phyloP scores from a whole-genome alignment of 2,888 invertebrate genomes.

The Yponomeuta cagnagella region DNA sequence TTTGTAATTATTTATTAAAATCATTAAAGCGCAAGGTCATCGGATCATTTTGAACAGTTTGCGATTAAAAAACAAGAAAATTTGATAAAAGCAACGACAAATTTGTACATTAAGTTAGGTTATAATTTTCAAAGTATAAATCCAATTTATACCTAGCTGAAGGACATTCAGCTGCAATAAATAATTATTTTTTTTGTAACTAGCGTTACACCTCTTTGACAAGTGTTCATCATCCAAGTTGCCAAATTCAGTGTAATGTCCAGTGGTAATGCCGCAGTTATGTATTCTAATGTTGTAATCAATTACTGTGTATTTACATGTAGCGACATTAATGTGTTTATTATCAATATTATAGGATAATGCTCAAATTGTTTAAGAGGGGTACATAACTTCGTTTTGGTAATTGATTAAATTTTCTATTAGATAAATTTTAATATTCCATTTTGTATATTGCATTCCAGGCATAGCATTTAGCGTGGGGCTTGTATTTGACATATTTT shows the following conservation, averaged over 20 bases:
- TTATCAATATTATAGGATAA: slow-evolving; percentile 64
- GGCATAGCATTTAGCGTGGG: slow-evolving; percentile 28
- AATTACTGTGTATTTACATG: slow-evolving; percentile 56
- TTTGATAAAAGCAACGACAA: neutral
- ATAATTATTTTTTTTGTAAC: neutral
- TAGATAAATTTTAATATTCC: slow-evolving; percentile 38
- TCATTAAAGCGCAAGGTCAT: slow-evolving; percentile 11
- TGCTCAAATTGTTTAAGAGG: slow-evolving; percentile 69
- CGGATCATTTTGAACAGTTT: neutral
- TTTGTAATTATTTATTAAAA: slow-evolving; percentile 19
- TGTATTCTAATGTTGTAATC: slow-evolving; percentile 50
- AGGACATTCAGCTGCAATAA: neutral
- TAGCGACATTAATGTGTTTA: slow-evolving; percentile 46
- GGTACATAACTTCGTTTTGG: slow-evolving; percentile 51
- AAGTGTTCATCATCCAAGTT: slow-evolving; percentile 69
- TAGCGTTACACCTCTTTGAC: neutral
- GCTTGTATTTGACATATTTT: slow-evolving; percentile 48
- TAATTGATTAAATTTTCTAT: slow-evolving; percentile 43
- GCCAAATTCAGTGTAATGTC: slow-evolving; percentile 69
- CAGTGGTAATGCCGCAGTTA: slow-evolving; percentile 38
- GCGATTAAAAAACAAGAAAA: neutral
- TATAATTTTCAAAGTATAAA: neutral
- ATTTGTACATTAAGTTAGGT: neutral
- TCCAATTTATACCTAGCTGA: neutral
- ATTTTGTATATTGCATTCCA: slow-evolving; percentile 45